Evolutionary conservation across 2,113 vertebrate genomes (phyloP).

Genomic region (Illadopsis cleaveri): DNA sequence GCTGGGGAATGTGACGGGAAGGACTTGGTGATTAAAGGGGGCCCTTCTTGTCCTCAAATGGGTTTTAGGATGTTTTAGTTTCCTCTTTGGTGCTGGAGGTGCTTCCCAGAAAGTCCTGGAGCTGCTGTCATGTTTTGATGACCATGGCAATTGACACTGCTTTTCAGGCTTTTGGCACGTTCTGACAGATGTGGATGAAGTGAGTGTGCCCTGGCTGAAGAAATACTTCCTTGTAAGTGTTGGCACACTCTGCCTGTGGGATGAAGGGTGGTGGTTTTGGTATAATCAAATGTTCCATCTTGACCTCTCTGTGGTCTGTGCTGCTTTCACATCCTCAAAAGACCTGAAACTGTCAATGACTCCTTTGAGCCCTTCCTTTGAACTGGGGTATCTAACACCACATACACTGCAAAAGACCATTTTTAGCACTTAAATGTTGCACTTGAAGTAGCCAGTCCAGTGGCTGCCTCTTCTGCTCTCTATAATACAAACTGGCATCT

Average conservation of each 20-base stretch:
- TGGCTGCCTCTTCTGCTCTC: background rate
- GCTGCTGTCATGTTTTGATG: constrained; percentile 44
- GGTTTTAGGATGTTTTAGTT: constrained; percentile 37
- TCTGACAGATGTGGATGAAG: background rate
- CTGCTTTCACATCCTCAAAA: background rate
- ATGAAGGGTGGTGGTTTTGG: background rate
- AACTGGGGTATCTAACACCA: background rate
- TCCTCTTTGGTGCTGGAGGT: constrained; percentile 21
- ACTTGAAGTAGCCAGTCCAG: background rate
- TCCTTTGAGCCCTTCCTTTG: background rate
- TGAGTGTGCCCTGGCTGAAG: background rate
- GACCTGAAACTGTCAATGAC: background rate
- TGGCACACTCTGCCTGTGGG: background rate
- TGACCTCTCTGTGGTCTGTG: background rate
- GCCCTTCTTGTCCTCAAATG: constrained; percentile 46
- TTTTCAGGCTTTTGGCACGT: background rate
- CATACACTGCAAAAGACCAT: background rate
- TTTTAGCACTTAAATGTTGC: background rate
- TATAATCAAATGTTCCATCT: background rate
- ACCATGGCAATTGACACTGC: background rate
- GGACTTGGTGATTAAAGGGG: constrained; percentile 61
- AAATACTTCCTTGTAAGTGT: background rate
- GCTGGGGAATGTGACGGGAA: constrained; percentile 31
- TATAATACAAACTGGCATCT: background rate
- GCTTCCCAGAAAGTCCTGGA: constrained; percentile 38